phyloP scores from a whole-genome alignment of 1,140 invertebrate genomes.

The Pseudomyrmex flavicornis region DNA sequence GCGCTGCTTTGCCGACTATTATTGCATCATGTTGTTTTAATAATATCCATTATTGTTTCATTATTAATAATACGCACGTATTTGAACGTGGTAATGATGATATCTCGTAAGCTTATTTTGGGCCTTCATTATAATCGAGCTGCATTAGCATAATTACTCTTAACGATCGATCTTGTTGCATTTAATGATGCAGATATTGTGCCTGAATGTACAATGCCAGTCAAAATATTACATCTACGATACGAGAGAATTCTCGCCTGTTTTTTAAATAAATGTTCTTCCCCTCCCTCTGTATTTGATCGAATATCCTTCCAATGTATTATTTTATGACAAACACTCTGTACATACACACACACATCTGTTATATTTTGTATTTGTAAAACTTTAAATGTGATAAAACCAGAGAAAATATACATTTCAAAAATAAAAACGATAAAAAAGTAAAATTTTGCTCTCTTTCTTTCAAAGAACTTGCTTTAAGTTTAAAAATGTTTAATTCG shows the following conservation, averaged over 20 bases:
- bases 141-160: slow-evolving; percentile 61
- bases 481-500: slow-evolving; percentile 42
- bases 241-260: background rate
- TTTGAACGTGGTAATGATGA: slow-evolving; percentile 62
- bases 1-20: slow-evolving; percentile 47
- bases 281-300: background rate
- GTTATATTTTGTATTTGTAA: background rate
- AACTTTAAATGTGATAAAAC: background rate
- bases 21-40: slow-evolving; percentile 59
- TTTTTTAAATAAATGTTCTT: background rate
- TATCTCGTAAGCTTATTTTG: slow-evolving; percentile 58
- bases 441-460: no score
- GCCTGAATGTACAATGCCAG: background rate
- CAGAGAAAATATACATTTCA: slow-evolving; percentile 19
- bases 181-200: slow-evolving; percentile 53
- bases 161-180: slow-evolving; percentile 58
- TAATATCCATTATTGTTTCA: slow-evolving; percentile 62
- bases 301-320: background rate
- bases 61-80: slow-evolving; percentile 63
- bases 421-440: background rate
- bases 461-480: background rate
- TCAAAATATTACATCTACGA: slow-evolving; percentile 16
- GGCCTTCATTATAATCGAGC: slow-evolving; percentile 57
- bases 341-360: no score
- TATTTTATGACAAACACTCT: background rate